phyloP scores from a whole-genome alignment of 2,888 invertebrate genomes.

The Scaptomyza caliginosa region DNA sequence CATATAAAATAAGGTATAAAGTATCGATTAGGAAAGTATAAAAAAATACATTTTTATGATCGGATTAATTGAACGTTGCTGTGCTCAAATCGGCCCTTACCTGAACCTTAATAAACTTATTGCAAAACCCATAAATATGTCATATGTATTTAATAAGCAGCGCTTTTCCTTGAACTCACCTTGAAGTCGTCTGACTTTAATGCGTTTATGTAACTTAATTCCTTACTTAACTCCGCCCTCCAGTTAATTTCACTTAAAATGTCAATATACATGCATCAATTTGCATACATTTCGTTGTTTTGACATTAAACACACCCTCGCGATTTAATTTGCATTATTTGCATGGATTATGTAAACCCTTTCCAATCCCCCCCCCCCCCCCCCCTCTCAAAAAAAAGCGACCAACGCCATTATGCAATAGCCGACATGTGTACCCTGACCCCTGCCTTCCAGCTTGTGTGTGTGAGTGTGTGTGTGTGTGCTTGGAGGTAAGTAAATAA shows the following conservation, averaged over 20 bases:
- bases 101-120: background rate
- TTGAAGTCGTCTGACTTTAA: conserved; percentile 7
- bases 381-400: conserved; percentile 4
- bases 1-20: background rate
- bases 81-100: too few relatives aligned
- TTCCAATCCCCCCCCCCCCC: background rate
- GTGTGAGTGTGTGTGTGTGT: conserved; percentile 3
- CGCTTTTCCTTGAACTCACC: conserved; percentile 5
- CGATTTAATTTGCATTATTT: conserved; percentile 50
- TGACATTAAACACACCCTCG: background rate
- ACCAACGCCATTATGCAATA: conserved; percentile 48
- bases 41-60: too few relatives aligned
- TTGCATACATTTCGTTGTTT: conserved; percentile 2
- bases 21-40: background rate
- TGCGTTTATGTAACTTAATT: conserved; percentile 6
- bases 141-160: background rate
- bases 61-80: too few relatives aligned
- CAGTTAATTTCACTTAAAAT: conserved; percentile 8
- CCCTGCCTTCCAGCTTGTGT: background rate
- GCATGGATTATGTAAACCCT: conserved; percentile 34
- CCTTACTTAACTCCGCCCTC: background rate
- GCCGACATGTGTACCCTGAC: conserved; percentile 24
- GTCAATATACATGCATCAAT: conserved; percentile 39
- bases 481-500: conserved; percentile 63
- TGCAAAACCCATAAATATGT: background rate